These are phyloP conservation scores for Phalangium opilio DNA, from an alignment of 2,888 invertebrate genomes.

Conservation along the genomic window DNA sequence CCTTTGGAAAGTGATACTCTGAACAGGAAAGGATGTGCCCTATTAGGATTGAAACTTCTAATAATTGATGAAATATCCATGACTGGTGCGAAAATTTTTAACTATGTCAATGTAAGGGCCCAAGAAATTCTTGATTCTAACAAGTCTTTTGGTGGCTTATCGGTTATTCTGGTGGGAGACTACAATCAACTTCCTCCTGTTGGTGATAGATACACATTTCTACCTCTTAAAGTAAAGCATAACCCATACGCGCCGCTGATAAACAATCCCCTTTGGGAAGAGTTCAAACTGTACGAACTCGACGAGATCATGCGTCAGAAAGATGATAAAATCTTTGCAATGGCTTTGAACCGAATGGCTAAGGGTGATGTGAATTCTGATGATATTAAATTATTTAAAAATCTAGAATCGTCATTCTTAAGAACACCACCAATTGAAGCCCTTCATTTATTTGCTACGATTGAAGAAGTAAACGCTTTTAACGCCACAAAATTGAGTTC, in stretches of 20 bases:
- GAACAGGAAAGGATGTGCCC: neutral
- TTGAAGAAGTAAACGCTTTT: constrained; percentile 1
- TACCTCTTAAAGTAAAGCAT: neutral
- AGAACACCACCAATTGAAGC: neutral
- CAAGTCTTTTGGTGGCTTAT: constrained; percentile 25
- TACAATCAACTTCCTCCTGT: constrained; percentile 10
- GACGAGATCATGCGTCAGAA: constrained; percentile 17
- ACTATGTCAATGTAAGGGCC: constrained; percentile 23
- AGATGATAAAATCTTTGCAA: constrained; percentile 13
- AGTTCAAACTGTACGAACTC: constrained; percentile 6
- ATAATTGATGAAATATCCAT: constrained; percentile 29
- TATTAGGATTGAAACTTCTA: constrained; percentile 10
- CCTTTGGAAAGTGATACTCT: constrained; percentile 14
- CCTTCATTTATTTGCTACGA: neutral
- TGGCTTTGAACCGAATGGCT: constrained; percentile 16
- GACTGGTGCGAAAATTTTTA: constrained; percentile 23
- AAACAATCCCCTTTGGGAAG: too few relatives aligned
- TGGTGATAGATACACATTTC: constrained; percentile 3
- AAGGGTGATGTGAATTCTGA: constrained; percentile 7
- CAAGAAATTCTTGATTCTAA: constrained; percentile 24
- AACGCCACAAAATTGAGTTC: neutral
- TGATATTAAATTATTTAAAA: constrained; percentile 5
- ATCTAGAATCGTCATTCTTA: neutral
- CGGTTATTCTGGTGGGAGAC: constrained; percentile 27
- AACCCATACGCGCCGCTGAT: too few relatives aligned